phyloP scores from a whole-genome alignment of 35 echinoderm and acorn worm species.

The Apostichopus japonicus region DNA sequence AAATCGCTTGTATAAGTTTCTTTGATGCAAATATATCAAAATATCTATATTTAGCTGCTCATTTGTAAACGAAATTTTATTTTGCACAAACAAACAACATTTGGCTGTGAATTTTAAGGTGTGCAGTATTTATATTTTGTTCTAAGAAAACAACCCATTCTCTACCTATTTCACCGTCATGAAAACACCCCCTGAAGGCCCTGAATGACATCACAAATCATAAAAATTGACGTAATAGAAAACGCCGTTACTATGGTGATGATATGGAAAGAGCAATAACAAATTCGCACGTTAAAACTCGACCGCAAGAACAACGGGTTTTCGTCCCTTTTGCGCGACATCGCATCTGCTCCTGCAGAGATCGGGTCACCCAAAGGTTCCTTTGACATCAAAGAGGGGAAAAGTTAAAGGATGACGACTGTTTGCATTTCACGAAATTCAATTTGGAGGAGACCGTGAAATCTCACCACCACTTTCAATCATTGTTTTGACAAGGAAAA shows the following conservation, averaged over 20 bases:
- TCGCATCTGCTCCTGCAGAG: background rate
- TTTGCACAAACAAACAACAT: no score
- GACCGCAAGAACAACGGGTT: background rate
- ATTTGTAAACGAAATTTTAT: background rate
- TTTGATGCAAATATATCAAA: no score
- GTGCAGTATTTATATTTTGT: background rate
- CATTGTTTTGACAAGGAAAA: no score
- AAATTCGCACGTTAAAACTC: background rate
- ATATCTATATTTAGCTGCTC: background rate
- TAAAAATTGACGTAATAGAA: conserved; percentile 20
- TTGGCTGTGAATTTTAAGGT: no score
- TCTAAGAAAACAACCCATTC: background rate
- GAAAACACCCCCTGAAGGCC: background rate
- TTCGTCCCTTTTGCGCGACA: background rate
- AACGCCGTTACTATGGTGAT: background rate
- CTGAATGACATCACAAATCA: conserved; percentile 14
- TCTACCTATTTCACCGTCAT: background rate
- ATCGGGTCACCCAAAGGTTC: no score
- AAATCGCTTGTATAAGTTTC: no score
- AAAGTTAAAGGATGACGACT: no score
- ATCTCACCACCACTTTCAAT: no score
- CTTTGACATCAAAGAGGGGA: no score
- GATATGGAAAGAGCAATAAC: background rate
- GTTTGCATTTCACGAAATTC: no score
- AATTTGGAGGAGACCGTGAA: no score